Percentiles rank a stretch among this genome's conserved stretches.
Evolutionary conservation across 2,797 vertebrate genomes (phyloP).

Genomic region (Danio aesculapii): DNA sequence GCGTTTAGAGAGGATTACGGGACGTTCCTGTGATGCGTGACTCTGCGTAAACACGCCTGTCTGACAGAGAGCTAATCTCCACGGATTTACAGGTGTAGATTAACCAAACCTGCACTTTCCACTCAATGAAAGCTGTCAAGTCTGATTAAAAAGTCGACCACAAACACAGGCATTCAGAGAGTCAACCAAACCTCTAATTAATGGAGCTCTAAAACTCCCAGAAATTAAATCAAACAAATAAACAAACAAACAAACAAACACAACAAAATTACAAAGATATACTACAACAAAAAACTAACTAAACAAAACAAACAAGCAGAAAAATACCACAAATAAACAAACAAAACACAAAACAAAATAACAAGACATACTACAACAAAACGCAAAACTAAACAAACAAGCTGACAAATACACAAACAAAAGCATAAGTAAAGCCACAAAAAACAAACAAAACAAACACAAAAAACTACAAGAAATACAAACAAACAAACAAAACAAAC

Average conservation of each 20-base stretch:
- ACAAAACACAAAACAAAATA: too few relatives aligned
- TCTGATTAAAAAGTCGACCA: slow-evolving; percentile 11
- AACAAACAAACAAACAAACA: not conserved
- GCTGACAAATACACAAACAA: too few relatives aligned
- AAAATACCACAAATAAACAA: too few relatives aligned
- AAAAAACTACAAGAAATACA: too few relatives aligned
- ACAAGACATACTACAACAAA: too few relatives aligned
- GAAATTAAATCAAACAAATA: not conserved
- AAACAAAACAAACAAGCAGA: too few relatives aligned
- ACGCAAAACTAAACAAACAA: too few relatives aligned
- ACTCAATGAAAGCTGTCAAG: not conserved
- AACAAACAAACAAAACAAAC: too few relatives aligned
- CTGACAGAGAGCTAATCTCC: not conserved
- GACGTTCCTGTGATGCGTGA: not conserved
- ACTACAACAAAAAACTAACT: too few relatives aligned
- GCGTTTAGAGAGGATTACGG: slow-evolving; percentile 9
- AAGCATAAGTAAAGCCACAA: too few relatives aligned
- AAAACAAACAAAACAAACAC: too few relatives aligned
- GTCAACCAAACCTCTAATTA: not conserved
- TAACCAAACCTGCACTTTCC: slow-evolving; percentile 19
- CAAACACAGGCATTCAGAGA: not conserved
- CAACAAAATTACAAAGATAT: too few relatives aligned
- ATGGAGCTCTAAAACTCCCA: not conserved
- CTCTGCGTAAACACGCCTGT: slow-evolving; percentile 22
- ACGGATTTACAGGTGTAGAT: slow-evolving; percentile 7